Evolutionary conservation across 2,797 vertebrate species (phyloP), one percentile per base, ranked within the genome.

Genomic region (Antrozous pallidus): DNA sequence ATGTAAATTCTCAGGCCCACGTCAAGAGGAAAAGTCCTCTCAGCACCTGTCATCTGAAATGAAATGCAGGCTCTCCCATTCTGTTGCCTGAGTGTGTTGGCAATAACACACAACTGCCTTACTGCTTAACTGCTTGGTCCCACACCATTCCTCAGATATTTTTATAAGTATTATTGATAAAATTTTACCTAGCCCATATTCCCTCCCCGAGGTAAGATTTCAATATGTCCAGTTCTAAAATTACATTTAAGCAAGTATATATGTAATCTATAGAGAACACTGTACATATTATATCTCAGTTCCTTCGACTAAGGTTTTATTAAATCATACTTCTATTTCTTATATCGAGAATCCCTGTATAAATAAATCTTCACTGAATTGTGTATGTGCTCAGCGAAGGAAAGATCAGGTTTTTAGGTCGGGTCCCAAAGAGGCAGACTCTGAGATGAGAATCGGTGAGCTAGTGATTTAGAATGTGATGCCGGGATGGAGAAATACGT

Each of bases 301-400:
- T 56, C 2, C 56, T 89, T 93, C 90, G 84, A 75, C 73, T 79
- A 92, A 89, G 73, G 7, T 90, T 96, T 95, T 88, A 95, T 93
- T 94, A 93, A 95, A 95, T 87, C 88, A 26, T 78, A 70, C 88
- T 94, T 94, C 73, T 86, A 82, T 94, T 90, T 95, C 77, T 87
- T 90, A 75, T 93, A 80, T 83, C 75, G 85, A 95, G 65, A 86
- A 88, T 86, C 38, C 40, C 70, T 74, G 20, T 65, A 58, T 45
- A 95, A 96, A 92, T 91, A 95, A 94, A 92, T 94, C 80, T 95
- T 90, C 92, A 86, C 56, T 87, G 85, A 92, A 93, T 73, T 95
- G 81, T 82, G 36, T 84, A 81, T 88, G 65, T 89, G n/a, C 67
- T 90, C 77, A 90, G 78, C 20, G 40, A 92, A 94, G 33, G 61